phyloP scores from a whole-genome alignment of 2,888 invertebrate species.

The Drosophila planitibia region DNA sequence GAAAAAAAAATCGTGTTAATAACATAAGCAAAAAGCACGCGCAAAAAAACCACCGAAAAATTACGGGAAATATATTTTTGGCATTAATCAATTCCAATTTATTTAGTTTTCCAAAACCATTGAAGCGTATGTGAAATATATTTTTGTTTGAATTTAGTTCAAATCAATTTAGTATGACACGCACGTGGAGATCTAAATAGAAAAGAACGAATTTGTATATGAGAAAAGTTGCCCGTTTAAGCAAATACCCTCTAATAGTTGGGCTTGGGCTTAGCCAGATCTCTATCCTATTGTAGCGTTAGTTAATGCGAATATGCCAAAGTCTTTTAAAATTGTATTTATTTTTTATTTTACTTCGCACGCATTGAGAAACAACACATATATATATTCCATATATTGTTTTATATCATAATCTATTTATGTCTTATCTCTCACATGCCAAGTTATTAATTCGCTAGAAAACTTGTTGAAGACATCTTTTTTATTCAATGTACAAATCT shows the following conservation, averaged over 20 bases:
- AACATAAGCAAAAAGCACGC: constrained; percentile 32
- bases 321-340: not conserved
- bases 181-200: not conserved
- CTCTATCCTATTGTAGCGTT: not conserved
- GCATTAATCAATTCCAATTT: constrained; percentile 24
- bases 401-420: not conserved
- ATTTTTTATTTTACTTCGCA: not conserved
- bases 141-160: constrained; percentile 8
- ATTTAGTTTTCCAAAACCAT: not conserved
- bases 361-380: not conserved
- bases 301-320: not conserved
- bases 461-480: not conserved
- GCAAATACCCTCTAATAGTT: no score
- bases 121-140: constrained; percentile 3
- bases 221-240: no score
- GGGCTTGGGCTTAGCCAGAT: not conserved
- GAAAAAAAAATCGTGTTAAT: constrained; percentile 21
- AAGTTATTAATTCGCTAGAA: not conserved
- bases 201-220: not conserved
- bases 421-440: not conserved
- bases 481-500: not conserved
- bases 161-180: constrained; percentile 17
- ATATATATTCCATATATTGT: not conserved
- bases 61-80: constrained; percentile 20
- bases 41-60: constrained; percentile 10